Base-by-base conservation (phyloP, 2,797 vertebrate species). In the Acanthurus tractus region DNA sequence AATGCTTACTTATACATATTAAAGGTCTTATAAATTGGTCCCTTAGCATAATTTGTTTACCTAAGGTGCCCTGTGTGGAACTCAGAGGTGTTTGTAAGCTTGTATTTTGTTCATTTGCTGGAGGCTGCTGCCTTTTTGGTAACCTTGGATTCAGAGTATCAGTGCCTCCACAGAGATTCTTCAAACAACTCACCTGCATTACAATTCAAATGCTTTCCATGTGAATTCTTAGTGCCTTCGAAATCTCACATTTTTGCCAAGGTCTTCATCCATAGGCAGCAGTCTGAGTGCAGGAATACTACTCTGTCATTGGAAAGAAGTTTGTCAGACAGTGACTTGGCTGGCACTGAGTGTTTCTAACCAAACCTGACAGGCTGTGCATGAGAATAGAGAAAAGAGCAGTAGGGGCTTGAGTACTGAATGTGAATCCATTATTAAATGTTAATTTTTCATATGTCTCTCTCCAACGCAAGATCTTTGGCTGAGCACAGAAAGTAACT, bases 11-110 rank as follows among this genome's bases (percentile, higher is more conserved):
- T 3, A 29, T 29, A 29, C 25, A 29, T 29, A 29, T 29, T 29
- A 29, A 29, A 29, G 25, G 25, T 63, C 38, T 44, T 61, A 11
- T 65, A 29, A 40, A 55, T 22, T 69, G 40, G 40, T 46, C 63
- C 62, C 66, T 62, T 57, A 23, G 62, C 58, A 56, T 22, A 64
- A 56, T 62, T 4, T 29, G 25, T 29, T 29, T 29, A 2, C 25
- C 3, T 29, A 29, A 29, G 25, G 25, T 4, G 3, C 8, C 22
- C 6, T 34, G 46, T 13, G 11, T 22, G 3, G 45, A 2, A 9
- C n/a, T 8, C 10, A 61, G 14, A 63, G 20, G 10, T 69, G 15
- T 12, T 6, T 61, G 13, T 15, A 14, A 18, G 29, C 48, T 42
- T 73, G 53, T 15, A 50, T 11, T n/a, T 64, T 25, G 36, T 2